phyloP scores from a whole-genome alignment of 2,797 vertebrate genomes.

The Pelochelys cantorii region DNA sequence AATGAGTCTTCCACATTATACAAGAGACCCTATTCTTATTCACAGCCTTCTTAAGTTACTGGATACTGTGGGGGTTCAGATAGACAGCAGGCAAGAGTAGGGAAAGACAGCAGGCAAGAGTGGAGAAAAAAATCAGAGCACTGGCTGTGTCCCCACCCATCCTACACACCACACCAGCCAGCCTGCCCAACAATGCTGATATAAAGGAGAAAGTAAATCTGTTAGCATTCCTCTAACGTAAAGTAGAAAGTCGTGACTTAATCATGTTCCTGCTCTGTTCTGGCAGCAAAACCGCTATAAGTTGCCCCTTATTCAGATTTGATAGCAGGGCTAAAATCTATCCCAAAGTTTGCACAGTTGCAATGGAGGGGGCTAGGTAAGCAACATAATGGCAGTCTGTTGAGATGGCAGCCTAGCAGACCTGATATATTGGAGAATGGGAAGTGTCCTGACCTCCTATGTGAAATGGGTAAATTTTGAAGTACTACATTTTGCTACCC shows the following conservation, averaged over 20 bases:
- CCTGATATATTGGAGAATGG: neutral
- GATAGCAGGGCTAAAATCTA: neutral
- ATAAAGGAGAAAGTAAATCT: neutral
- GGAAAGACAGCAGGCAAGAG: neutral
- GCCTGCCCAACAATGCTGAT: neutral
- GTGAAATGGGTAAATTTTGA: accelerated
- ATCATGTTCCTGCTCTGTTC: neutral
- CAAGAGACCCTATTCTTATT: neutral
- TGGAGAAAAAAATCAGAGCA: neutral
- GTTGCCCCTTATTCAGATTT: neutral
- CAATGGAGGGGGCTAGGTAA: neutral
- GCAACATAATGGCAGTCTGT: neutral
- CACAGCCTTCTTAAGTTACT: neutral
- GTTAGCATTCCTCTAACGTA: neutral
- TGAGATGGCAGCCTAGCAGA: neutral
- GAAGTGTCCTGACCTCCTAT: accelerated
- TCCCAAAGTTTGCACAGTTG: neutral
- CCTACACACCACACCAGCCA: no score
- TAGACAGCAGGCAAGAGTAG: neutral
- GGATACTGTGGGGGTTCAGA: neutral
- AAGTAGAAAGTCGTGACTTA: neutral
- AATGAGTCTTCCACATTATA: neutral
- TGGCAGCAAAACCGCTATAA: neutral
- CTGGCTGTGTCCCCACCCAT: no score
- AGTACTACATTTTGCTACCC: neutral